Evolutionary conservation across 2,797 vertebrate genomes (phyloP).

Genomic region (Malurus splendens): DNA sequence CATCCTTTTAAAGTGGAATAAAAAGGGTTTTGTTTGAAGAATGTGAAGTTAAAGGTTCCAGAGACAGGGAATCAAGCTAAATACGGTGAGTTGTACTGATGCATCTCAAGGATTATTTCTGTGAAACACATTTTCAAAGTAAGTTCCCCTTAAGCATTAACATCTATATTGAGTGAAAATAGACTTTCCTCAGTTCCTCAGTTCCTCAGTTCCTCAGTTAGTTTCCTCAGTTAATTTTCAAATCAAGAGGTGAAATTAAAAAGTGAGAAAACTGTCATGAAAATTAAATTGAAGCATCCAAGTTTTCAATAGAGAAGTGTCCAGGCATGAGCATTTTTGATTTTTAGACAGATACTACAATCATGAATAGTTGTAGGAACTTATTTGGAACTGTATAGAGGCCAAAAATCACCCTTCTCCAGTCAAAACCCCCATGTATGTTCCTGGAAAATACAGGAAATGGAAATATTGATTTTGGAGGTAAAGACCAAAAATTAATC

Average conservation of each 20-base stretch:
- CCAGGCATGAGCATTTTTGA: background rate
- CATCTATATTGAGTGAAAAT: background rate
- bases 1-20: background rate
- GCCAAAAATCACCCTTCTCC: background rate
- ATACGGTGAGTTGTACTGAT: background rate
- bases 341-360: background rate
- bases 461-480: background rate
- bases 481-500: background rate
- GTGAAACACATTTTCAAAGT: background rate
- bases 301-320: background rate
- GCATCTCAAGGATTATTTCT: background rate
- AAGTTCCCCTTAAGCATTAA: background rate
- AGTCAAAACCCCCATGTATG: background rate
- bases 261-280: background rate
- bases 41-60: background rate
- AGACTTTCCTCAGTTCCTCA: background rate
- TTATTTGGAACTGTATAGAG: background rate
- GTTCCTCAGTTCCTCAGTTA: too few relatives aligned
- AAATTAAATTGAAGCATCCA: background rate
- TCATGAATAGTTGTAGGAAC: background rate
- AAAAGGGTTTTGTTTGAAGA: background rate
- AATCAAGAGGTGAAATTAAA: background rate
- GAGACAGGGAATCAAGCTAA: background rate
- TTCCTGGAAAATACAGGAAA: background rate
- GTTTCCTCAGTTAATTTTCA: constrained; percentile 1